Evolutionary conservation across 2,888 invertebrate species (phyloP), one percentile per base, ranked within the genome.

Genomic region (Drosophila emarginata): DNA sequence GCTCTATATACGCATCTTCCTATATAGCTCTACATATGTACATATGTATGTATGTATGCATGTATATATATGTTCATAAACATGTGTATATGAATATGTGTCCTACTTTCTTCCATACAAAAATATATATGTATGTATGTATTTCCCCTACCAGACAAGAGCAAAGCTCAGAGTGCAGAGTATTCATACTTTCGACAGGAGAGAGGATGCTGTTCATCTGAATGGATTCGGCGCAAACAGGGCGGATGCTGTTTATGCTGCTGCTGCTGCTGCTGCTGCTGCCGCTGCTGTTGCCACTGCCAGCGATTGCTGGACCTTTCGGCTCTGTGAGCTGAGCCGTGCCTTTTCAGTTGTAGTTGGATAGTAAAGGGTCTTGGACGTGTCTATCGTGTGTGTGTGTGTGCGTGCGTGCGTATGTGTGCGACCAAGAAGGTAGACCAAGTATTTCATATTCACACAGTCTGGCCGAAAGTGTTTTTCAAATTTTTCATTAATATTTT

Each of bases 261-360:
- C 28, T 23, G 37, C 14, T 57, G 52, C 62, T 39, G 52, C 66
- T 61, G 72, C 7, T 2, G 40, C 52, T 45, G 54, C n/a, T 45
- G 57, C 62, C 58, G 53, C 67, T 39, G 52, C 66, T 61, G 72
- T 1, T 2, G 40, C 52, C 18, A 45, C n/a, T 45, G 57, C 62
- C 58, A 40, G 62, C 32, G 1, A 32, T 11, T 9, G 32, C 67
- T 62, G 73, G 56, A 54, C 51, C 54, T 51, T 53, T 54, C 36
- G 32, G 52, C 52, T 37, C 53, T 53, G 53, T 57, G 61, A 63
- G 50, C 67, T 74, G 76, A 67, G 80, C 52, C 74, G 69, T 74
- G 77, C 79, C 87, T 76, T 84, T 89, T 91, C 90, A 91, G 91
- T 91, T 90, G 90, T 90, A 91, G 91, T 89, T 91, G 91, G 90